phyloP scores from a whole-genome alignment of 2,113 vertebrate genomes.

The Corythaeola cristata region DNA sequence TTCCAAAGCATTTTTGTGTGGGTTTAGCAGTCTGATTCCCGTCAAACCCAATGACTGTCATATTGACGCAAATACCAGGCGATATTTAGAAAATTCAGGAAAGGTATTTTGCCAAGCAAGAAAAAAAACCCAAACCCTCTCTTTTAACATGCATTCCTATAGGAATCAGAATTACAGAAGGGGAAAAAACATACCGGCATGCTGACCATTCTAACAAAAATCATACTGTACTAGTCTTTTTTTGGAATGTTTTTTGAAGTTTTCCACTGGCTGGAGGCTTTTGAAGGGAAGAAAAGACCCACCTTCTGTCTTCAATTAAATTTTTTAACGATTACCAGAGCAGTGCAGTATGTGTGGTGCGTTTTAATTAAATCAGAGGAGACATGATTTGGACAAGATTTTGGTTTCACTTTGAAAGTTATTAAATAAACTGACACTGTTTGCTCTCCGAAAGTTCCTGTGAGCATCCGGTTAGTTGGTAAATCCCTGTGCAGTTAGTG shows the following conservation, averaged over 20 bases:
- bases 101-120: slow-evolving; percentile 56
- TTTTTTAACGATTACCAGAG: slow-evolving; percentile 66
- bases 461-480: slow-evolving; percentile 46
- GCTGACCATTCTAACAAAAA: slow-evolving; percentile 47
- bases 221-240: slow-evolving; percentile 10
- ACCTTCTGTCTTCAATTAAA: slow-evolving; percentile 68
- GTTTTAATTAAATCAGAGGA: slow-evolving; percentile 68
- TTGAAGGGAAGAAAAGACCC: slow-evolving; percentile 33
- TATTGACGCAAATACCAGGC: slow-evolving; percentile 36
- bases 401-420: slow-evolving; percentile 72
- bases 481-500: slow-evolving; percentile 40
- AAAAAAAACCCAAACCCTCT: neutral
- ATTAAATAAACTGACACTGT: slow-evolving; percentile 68
- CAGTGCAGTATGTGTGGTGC: slow-evolving; percentile 62
- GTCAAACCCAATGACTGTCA: slow-evolving; percentile 38
- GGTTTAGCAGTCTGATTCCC: slow-evolving; percentile 55
- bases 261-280: slow-evolving; percentile 41
- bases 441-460: slow-evolving; percentile 52
- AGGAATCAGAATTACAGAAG: slow-evolving; percentile 20
- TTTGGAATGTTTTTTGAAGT: neutral
- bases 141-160: slow-evolving; percentile 10
- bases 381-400: slow-evolving; percentile 70
- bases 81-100: slow-evolving; percentile 47
- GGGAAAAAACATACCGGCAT: neutral
- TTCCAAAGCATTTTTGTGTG: slow-evolving; percentile 50